phyloP scores from a whole-genome alignment of 2,888 invertebrate species.

The Phaedon cochleariae region DNA sequence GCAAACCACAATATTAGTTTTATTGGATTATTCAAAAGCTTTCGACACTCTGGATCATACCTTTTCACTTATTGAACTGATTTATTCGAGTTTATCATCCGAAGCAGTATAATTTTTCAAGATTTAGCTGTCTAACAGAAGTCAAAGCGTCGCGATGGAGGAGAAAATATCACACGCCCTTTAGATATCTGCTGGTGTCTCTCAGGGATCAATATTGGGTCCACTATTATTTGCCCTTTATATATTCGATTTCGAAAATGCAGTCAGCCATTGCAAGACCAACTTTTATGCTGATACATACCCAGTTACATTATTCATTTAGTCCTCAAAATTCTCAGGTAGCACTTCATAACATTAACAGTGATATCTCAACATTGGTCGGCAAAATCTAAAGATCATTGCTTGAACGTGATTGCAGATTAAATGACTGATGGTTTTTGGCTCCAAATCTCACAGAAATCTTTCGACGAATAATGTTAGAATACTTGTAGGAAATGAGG shows the following conservation, averaged over 20 bases:
- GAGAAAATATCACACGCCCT: background rate
- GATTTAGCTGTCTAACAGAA: background rate
- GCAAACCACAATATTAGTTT: background rate
- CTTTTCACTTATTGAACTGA: background rate
- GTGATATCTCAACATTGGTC: background rate
- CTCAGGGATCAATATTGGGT: background rate
- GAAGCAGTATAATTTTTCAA: background rate
- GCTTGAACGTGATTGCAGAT: background rate
- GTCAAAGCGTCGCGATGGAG: background rate
- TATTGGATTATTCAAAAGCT: background rate
- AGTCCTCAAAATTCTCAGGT: background rate
- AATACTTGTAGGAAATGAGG: background rate
- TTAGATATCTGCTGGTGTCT: background rate
- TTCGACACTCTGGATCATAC: background rate
- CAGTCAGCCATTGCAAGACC: background rate
- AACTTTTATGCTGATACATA: background rate
- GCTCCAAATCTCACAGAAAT: background rate
- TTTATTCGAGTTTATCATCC: background rate
- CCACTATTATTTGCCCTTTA: background rate
- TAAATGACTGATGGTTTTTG: conserved; percentile 1
- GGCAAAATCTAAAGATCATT: background rate
- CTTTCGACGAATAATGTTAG: background rate
- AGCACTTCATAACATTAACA: background rate
- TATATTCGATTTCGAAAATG: background rate
- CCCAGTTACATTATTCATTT: background rate